These are phyloP conservation scores for Agapornis roseicollis DNA, from an alignment of 2,113 vertebrate genomes.

Conservation along the genomic window DNA sequence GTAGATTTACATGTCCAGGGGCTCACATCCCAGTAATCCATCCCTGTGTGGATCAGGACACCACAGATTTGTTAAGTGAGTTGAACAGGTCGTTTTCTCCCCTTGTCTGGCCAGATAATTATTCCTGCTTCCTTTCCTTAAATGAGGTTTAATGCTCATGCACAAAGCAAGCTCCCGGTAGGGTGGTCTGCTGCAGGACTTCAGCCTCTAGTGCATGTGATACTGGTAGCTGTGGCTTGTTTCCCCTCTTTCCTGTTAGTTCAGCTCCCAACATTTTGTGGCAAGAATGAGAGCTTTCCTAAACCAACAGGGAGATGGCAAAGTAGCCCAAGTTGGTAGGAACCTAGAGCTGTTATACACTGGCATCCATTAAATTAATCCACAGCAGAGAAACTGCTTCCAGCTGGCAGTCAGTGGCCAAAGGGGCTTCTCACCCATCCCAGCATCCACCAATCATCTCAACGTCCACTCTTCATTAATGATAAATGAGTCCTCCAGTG, in stretches of 20 bases:
- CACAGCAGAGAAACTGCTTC: conserved; percentile 18
- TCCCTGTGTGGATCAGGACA: not conserved
- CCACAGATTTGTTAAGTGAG: not conserved
- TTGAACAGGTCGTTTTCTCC: not conserved
- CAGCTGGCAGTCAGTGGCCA: not conserved
- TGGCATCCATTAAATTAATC: conserved; percentile 39
- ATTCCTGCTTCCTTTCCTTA: not conserved
- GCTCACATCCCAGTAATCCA: not conserved
- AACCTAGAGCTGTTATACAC: not conserved
- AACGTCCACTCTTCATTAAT: accelerated
- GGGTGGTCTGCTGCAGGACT: not conserved
- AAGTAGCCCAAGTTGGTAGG: not conserved
- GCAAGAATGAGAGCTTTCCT: not conserved
- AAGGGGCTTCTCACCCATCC: not conserved
- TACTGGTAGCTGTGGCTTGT: not conserved
- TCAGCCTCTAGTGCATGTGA: not conserved
- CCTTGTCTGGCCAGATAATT: not conserved
- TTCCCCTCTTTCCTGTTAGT: not conserved
- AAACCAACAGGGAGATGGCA: not conserved
- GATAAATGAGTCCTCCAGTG: not conserved
- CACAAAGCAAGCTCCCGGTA: not conserved
- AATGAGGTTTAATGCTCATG: not conserved
- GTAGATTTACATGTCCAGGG: not conserved
- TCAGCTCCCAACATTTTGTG: not conserved
- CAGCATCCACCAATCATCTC: accelerated